Evolutionary conservation across 2,888 invertebrate species (phyloP), one percentile per base, ranked within the genome.

Genomic region (Nebria brevicollis): DNA sequence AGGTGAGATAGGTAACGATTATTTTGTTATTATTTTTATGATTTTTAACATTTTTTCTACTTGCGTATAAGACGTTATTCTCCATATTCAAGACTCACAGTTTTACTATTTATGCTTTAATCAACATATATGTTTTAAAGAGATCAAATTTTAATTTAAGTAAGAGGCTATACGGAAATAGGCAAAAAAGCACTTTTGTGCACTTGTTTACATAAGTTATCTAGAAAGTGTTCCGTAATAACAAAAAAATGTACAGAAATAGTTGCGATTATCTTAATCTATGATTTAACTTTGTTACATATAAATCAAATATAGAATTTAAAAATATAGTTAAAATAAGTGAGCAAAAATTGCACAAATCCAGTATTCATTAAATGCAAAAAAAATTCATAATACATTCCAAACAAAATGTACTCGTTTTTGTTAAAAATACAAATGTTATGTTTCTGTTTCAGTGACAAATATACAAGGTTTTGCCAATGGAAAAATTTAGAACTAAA

Each of bases 401-500:
- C 11, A 54, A 54, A 7, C 1, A 54, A 54, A 54, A 3, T 54
- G 4, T 11, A 54, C 54, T 54, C 54, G 13, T 54, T 54, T 13
- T 7, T 54, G 54, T 54, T 54, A 54, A 54, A 54, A 77, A 42
- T 42, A 42, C 11, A 73, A 73, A 77, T 82, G n/a, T 81, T 83
- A 85, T 83, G 86, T 82, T 86, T 89, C 88, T 86, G 85, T 93
- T 94, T 82, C 91, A 98, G 98, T 92, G 98, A 98, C 89, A 98
- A 99, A 93, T 99, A 98, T 91, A 99, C 98, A 86, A 94, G 99
- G 88, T 99, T 98, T 93, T 99, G 99, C 91, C 99, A 99, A 91
- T 99, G 99, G 99, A 99, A 99, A 92, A 99, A 99, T 91, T 93
- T 99, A 92, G 99, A 99, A 92, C 93, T 99, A 90, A 99, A 99